Conservation (phyloP, 2,113 vertebrate genomes). For the Pluvialis apricaria region DNA sequence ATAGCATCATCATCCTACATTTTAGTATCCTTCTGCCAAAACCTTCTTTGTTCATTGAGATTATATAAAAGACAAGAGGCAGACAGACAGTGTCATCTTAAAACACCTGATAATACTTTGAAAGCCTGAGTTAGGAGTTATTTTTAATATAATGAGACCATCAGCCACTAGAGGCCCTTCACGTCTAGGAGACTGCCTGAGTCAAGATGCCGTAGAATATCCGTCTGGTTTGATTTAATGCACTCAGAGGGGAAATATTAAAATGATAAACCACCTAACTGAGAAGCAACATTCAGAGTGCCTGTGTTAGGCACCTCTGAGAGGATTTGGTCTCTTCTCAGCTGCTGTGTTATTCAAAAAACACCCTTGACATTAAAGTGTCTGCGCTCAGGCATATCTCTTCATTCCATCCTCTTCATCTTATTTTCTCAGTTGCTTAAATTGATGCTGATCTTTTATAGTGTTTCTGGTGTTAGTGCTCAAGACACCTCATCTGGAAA, state of each 20-base stretch:
- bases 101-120: background rate
- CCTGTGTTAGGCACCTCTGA: background rate
- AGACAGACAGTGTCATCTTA: background rate
- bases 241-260: background rate
- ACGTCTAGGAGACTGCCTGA: background rate
- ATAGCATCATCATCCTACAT: background rate
- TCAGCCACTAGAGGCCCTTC: constrained; percentile 67
- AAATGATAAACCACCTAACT: background rate
- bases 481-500: background rate
- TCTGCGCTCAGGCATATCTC: background rate
- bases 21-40: background rate
- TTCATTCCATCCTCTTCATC: background rate
- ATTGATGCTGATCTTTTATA: background rate
- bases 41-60: background rate
- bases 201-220: background rate
- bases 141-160: background rate
- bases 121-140: background rate
- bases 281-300: background rate
- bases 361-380: background rate
- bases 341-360: background rate
- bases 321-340: background rate
- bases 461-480: background rate
- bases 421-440: background rate
- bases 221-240: background rate
- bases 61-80: background rate